Base-by-base conservation (phyloP, 2,113 vertebrate species). In the Oncorhynchus mykiss region DNA sequence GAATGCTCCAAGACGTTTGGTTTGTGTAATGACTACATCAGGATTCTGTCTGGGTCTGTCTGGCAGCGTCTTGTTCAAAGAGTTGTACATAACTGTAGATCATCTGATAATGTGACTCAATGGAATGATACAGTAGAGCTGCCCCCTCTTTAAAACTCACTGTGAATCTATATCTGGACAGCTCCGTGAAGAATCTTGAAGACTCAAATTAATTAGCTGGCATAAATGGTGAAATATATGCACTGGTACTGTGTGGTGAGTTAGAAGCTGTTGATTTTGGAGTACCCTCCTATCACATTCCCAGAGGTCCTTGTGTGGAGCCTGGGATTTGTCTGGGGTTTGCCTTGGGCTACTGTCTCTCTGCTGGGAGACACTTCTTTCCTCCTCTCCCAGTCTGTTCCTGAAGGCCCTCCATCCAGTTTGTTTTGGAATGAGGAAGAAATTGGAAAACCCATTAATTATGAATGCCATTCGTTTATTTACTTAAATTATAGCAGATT, bases 401-500 rank as follows among this genome's bases (percentile, higher is more conserved):
- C 54, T 72, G 69, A 20, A 22, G 74, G 34, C 54, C 29, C 22
- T 12, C 9, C 27, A 22, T 74, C 25, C 57, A 29, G 31, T 72
- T 45, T 72, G 69, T 77, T 81, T 71, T 13, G 67, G 39, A 72
- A 76, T 49, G 39, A 39, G 62, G 34, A 60, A 29, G 67, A 45
- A 45, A 45, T 45, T 45, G 39, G 39, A 29, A 68, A 68, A 68
- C 4, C 49, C 6, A 24, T 72, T 78, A 71, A 80, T 85, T 85
- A 77, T 77, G 74, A 81, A 81, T 79, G 70, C 59, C 66, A 57
- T 67, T 77, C 20, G 70, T 78, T 75, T 74, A 79, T 79, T 80
- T 82, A 78, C 39, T 45, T 45, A 45, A 11, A 45, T 45, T 45
- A 45, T 45, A 3, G 39, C 24, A 67, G 25, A 65, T 27, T 25